Conservation (phyloP, 2,888 invertebrate genomes). For the Sarcophaga subvicina region DNA sequence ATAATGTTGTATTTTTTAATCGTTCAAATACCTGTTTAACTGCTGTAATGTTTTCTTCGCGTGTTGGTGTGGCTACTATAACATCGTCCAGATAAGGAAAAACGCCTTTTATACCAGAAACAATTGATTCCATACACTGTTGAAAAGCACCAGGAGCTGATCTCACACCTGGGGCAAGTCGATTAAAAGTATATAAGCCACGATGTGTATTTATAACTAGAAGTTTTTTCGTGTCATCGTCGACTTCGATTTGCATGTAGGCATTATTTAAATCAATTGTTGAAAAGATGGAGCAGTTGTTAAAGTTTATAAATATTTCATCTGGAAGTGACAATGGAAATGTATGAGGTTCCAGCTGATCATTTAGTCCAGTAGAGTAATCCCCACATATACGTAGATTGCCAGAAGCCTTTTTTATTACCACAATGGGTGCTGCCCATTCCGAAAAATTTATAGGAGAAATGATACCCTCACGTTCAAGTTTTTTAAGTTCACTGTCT, state of each 20-base stretch:
- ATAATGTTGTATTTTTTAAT: no score
- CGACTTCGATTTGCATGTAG: conserved; percentile 27
- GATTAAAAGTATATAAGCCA: not conserved
- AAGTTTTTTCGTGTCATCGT: not conserved
- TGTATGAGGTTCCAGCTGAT: conserved; percentile 4
- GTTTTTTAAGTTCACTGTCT: conserved; percentile 32
- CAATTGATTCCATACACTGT: conserved; percentile 1
- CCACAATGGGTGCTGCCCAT: conserved; percentile 46
- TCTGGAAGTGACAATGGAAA: conserved; percentile 40
- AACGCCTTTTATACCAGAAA: not conserved
- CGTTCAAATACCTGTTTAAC: no score
- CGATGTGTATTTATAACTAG: not conserved
- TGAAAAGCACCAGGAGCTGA: conserved; percentile 12
- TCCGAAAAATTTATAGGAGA: conserved; percentile 36
- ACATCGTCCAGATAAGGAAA: not conserved
- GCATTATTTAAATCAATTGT: conserved; percentile 26
- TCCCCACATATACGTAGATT: no score
- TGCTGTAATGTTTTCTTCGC: not conserved
- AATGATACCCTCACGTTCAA: conserved; percentile 15
- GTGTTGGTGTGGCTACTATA: not conserved
- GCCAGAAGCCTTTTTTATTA: not conserved
- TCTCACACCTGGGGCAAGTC: not conserved
- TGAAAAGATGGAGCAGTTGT: conserved; percentile 10
- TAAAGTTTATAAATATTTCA: conserved; percentile 46
- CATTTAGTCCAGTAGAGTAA: conserved; percentile 37